Evolutionary conservation across 2,113 vertebrate genomes (phyloP).

Genomic region (Phaethon lepturus): DNA sequence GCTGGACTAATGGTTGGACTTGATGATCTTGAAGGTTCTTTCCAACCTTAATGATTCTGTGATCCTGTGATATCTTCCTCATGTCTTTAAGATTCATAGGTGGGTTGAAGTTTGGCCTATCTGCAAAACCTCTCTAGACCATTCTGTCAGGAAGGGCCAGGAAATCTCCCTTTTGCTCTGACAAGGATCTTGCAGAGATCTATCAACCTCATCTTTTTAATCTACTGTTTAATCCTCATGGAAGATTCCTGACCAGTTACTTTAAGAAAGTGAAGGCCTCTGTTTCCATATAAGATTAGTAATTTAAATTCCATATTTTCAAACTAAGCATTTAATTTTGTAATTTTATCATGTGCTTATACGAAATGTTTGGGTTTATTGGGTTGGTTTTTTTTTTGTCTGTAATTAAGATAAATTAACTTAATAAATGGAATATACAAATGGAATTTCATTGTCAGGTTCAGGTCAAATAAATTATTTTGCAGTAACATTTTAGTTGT

Average conservation of each 20-base stretch:
- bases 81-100: not conserved
- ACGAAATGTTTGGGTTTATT: not conserved
- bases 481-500: not conserved
- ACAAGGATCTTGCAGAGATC: not conserved
- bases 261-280: not conserved
- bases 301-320: not conserved
- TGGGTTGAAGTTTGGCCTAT: not conserved
- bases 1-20: no score
- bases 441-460: not conserved
- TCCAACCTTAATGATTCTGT: no score
- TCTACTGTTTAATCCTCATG: not conserved
- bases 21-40: no score
- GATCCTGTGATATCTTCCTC: not conserved
- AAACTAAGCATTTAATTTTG: not conserved
- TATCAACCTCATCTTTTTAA: not conserved
- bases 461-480: not conserved
- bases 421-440: not conserved
- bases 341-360: not conserved
- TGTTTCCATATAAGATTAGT: not conserved
- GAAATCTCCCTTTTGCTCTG: not conserved
- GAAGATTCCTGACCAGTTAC: not conserved
- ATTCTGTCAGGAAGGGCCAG: not conserved
- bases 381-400: not conserved
- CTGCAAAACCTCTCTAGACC: not conserved
- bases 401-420: not conserved